These are phyloP conservation scores for Chrysomela aeneicollis DNA, from an alignment of 2,888 invertebrate genomes.

Conservation along the genomic window DNA sequence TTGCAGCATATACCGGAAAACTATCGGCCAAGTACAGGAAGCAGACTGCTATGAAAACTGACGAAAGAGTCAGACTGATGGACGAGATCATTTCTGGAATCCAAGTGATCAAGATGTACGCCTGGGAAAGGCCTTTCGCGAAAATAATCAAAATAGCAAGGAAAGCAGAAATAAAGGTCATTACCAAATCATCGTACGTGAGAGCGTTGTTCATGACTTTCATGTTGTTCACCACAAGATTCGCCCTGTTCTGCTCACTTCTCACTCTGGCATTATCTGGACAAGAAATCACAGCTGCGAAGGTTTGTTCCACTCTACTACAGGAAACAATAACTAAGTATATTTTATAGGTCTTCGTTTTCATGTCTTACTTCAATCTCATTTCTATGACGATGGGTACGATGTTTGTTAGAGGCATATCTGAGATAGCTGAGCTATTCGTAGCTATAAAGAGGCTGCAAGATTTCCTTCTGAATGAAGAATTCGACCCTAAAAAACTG, in stretches of 20 bases:
- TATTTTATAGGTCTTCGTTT: slow-evolving; percentile 62
- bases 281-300: slow-evolving; percentile 73
- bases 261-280: slow-evolving; percentile 73
- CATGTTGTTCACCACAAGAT: slow-evolving; percentile 81
- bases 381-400: slow-evolving; percentile 66
- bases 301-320: slow-evolving; percentile 58
- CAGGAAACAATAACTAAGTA: background rate
- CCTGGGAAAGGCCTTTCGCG: slow-evolving; percentile 78
- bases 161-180: slow-evolving; percentile 64
- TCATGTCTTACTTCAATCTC: slow-evolving; percentile 65
- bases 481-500: slow-evolving; percentile 38
- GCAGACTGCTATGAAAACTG: slow-evolving; percentile 64
- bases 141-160: slow-evolving; percentile 68
- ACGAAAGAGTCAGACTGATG: slow-evolving; percentile 74
- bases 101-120: slow-evolving; percentile 80
- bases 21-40: slow-evolving; percentile 59
- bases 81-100: slow-evolving; percentile 77
- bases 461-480: slow-evolving; percentile 56
- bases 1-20: slow-evolving; percentile 56
- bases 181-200: slow-evolving; percentile 69
- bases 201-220: slow-evolving; percentile 76
- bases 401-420: slow-evolving; percentile 64
- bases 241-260: slow-evolving; percentile 79
- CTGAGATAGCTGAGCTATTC: slow-evolving; percentile 61
- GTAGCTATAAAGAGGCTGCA: slow-evolving; percentile 61